Evolutionary conservation across 2,888 invertebrate species (phyloP).

Genomic region (Platynereis dumerilii): DNA sequence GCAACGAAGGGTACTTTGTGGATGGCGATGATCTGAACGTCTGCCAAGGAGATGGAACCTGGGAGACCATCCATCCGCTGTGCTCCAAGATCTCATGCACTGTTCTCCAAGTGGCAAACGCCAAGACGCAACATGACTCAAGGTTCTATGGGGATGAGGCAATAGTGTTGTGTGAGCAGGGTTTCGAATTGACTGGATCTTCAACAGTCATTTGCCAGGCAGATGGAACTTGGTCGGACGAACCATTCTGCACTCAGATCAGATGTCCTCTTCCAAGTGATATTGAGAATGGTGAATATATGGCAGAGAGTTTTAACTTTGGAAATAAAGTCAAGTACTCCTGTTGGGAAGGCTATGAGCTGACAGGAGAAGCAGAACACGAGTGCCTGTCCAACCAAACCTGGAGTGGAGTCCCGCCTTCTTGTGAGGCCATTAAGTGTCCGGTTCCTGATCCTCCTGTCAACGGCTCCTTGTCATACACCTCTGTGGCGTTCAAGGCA

Average conservation of each 20-base stretch:
- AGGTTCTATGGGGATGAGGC: conserved; percentile 29
- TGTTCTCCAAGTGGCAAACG: conserved; percentile 25
- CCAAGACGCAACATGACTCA: conserved; percentile 1
- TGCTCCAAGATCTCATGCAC: conserved; percentile 43
- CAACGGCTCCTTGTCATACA: conserved; percentile 8
- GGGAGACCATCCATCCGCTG: conserved; percentile 38
- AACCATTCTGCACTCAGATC: background rate
- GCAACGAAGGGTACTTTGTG: conserved; percentile 29
- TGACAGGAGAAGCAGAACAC: conserved; percentile 9
- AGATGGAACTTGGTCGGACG: conserved; percentile 33
- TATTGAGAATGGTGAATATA: background rate
- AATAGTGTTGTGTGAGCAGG: conserved; percentile 29
- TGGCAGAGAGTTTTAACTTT: background rate
- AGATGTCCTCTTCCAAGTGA: background rate
- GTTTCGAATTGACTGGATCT: conserved; percentile 29
- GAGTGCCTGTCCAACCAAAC: conserved; percentile 6
- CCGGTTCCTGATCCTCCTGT: conserved; percentile 2
- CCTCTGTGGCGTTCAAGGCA: conserved; percentile 3
- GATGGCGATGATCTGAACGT: conserved; percentile 28
- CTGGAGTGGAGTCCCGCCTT: conserved; percentile 15
- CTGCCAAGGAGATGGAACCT: conserved; percentile 31
- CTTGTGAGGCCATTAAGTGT: conserved; percentile 13
- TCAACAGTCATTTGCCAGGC: conserved; percentile 32
- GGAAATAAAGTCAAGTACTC: background rate
- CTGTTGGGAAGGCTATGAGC: conserved; percentile 1